These are phyloP conservation scores for Tiliacea citrago DNA, from an alignment of 2,888 invertebrate genomes.

Conservation along the genomic window DNA sequence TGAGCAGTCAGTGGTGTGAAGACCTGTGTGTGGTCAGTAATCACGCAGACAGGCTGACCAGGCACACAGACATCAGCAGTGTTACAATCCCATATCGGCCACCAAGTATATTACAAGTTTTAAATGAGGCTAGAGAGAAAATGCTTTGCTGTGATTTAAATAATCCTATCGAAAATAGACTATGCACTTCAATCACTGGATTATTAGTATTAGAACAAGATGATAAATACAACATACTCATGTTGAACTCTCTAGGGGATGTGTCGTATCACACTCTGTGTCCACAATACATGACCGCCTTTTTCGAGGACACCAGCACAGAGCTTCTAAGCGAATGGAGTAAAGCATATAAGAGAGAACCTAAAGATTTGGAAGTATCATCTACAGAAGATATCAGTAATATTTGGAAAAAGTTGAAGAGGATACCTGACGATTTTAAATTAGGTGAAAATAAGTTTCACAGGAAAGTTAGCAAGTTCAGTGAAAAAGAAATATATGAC, in stretches of 20 bases:
- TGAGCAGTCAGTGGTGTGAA: conserved; percentile 86
- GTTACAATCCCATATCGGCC: conserved; percentile 82
- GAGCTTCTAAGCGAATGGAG: conserved; percentile 81
- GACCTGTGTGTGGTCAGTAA: conserved; percentile 84
- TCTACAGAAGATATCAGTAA: conserved; percentile 75
- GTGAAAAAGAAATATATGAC: conserved; percentile 79
- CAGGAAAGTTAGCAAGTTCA: conserved; percentile 67
- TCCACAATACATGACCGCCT: conserved; percentile 78
- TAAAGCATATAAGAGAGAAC: conserved; percentile 69
- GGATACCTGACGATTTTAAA: conserved; percentile 75
- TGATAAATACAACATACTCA: conserved; percentile 78
- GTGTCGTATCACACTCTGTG: conserved; percentile 80
- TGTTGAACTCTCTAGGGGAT: conserved; percentile 86
- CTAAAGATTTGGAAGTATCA: conserved; percentile 76
- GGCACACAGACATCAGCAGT: conserved; percentile 69
- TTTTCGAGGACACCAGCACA: conserved; percentile 78
- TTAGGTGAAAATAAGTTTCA: conserved; percentile 67
- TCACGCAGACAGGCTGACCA: conserved; percentile 73
- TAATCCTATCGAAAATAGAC: conserved; percentile 78
- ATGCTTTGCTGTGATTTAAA: conserved; percentile 79
- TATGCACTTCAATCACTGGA: conserved; percentile 81
- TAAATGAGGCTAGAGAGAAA: conserved; percentile 77
- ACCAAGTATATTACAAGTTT: conserved; percentile 78
- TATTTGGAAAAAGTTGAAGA: conserved; percentile 78
- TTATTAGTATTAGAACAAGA: conserved; percentile 74